phyloP scores from a whole-genome alignment of 2,888 invertebrate species.

The Cheilosia urbana region DNA sequence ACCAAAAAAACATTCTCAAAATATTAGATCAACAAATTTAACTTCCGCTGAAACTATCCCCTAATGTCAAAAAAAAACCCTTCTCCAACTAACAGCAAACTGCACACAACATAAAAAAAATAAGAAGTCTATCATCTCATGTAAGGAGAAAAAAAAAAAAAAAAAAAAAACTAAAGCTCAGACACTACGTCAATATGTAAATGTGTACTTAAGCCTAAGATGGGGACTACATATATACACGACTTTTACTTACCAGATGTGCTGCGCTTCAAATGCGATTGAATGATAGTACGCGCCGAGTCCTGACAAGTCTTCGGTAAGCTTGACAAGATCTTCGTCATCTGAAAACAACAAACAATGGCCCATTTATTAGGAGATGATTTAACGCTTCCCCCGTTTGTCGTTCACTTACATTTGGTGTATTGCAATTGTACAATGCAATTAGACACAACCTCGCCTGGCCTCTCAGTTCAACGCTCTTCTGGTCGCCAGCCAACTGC shows the following conservation, averaged over 20 bases:
- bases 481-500: conserved; percentile 88
- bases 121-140: conserved; percentile 13
- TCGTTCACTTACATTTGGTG: conserved; percentile 85
- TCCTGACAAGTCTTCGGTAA: conserved; percentile 90
- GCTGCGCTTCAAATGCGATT: conserved; percentile 89
- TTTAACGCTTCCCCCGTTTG: background rate
- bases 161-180: conserved; percentile 29
- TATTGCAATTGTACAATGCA: conserved; percentile 95
- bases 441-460: conserved; percentile 90
- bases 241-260: conserved; percentile 83
- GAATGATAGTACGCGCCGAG: conserved; percentile 89
- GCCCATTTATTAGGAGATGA: background rate
- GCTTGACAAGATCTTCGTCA: conserved; percentile 91
- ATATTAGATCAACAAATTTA: too few species aligned
- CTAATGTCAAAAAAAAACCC: background rate
- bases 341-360: conserved; percentile 84
- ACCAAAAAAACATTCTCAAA: background rate
- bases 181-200: conserved; percentile 48
- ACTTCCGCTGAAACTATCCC: background rate
- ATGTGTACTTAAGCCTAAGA: conserved; percentile 45
- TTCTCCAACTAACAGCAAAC: conserved; percentile 24
- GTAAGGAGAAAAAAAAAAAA: conserved; percentile 32
- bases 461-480: conserved; percentile 88
- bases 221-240: background rate
- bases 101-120: conserved; percentile 27